Evolutionary conservation across 2,113 vertebrate genomes (phyloP), one percentile per base, ranked within the genome.

Genomic region (Etia nguti): DNA sequence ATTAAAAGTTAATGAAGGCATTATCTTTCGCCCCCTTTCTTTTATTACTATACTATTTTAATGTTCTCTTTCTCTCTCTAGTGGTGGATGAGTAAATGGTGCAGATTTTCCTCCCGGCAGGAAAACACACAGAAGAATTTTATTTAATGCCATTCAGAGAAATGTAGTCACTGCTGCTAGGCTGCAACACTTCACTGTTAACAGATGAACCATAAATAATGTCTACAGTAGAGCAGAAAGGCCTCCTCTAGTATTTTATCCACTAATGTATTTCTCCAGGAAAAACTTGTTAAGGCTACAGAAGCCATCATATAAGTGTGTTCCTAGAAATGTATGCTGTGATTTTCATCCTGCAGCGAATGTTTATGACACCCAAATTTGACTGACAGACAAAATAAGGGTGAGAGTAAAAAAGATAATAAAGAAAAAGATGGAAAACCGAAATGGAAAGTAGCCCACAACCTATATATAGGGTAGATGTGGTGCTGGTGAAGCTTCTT

Each of bases 401-500:
- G 36, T 41, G 22, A 68, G 73, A 79, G 73, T 41, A 57, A 55
- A 73, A 87, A 10, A 46, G 50, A 87, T 26, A 75, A 70, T 41
- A 91, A 80, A 89, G 43, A 88, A 56, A 86, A 34, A 79, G 36
- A 68, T 13, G 92, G 88, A 90, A 94, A 95, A 97, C 84, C 94
- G 95, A 97, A 97, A 97, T 92, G 93, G 95, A 97, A 97, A 97
- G 92, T 91, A 88, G 87, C 86, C 60, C 70, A 24, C 91, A 93
- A 90, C 83, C 91, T 94, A 56, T 93, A 96, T 88, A 85, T 90
- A 95, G 94, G 90, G 79, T 92, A 96, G 93, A 93, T 96, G 96
- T 95, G 91, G 94, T 93, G 90, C 88, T 92, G 86, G 83, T 80
- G 90, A 85, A 92, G 90, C 92, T 91, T 62, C 80, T 85, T 81